These are phyloP conservation scores for Aquatica leii DNA, from an alignment of 2,888 invertebrate species.

Conservation along the genomic window DNA sequence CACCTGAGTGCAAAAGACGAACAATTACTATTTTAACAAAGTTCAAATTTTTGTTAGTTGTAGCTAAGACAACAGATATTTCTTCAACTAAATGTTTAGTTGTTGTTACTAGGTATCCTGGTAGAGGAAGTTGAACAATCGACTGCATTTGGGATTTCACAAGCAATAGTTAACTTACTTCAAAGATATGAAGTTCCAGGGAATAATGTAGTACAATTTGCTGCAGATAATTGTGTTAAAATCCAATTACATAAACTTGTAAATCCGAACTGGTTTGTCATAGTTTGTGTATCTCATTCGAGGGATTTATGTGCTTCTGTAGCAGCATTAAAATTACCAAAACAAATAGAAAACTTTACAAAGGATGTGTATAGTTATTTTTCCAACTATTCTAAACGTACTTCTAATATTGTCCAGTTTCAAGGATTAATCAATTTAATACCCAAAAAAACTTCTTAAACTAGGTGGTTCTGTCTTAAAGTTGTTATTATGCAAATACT, in stretches of 20 bases:
- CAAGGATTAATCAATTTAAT: background rate
- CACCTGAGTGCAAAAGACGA: no score
- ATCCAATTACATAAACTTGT: constrained; percentile 18
- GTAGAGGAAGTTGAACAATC: background rate
- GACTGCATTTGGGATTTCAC: background rate
- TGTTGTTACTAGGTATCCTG: background rate
- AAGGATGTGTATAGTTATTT: background rate
- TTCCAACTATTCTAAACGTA: background rate
- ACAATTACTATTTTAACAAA: background rate
- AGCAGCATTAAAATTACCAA: background rate
- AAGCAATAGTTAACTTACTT: background rate
- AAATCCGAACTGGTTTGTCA: constrained; percentile 7
- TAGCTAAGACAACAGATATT: constrained; percentile 9
- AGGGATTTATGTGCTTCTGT: background rate
- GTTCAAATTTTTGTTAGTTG: background rate
- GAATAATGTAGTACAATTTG: constrained; percentile 27
- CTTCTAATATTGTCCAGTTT: background rate
- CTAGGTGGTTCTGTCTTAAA: background rate
- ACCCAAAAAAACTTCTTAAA: background rate
- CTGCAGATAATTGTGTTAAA: constrained; percentile 29
- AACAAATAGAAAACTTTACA: background rate
- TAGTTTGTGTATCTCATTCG: background rate
- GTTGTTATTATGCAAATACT: background rate
- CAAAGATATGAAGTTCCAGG: background rate
- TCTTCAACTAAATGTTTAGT: background rate